Evolutionary conservation across 2,797 vertebrate genomes (phyloP), one percentile per base, ranked within the genome.

Genomic region (Centropyge bicolor): DNA sequence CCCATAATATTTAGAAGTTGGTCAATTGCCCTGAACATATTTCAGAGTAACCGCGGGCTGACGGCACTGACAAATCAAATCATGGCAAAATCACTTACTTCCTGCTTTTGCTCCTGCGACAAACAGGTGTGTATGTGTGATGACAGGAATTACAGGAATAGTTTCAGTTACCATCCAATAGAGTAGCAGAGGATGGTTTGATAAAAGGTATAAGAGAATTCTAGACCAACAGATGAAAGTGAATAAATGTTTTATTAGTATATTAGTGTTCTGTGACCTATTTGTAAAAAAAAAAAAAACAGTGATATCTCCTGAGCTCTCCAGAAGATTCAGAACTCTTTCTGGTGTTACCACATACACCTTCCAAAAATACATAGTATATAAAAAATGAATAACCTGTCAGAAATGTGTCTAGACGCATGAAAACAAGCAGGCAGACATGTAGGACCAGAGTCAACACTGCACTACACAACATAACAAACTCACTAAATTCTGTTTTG

Each of bases 41-140:
- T 96, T 97, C 95, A 96, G 92, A 96, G 91, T 91, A 91, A 61
- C 96, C 93, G 85, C 90, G 87, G 93, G 95, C 96, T 24, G 31
- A 94, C 94, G 94, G 94, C 94, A 95, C 94, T 95, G 95, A 96
- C 96, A 97, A 97, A 96, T 97, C 95, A 95, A 97, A 96, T 97
- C 95, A 96, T 86, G 90, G 94, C 94, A 92, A 96, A 96, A 96
- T 96, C 94, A 95, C 95, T 96, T 96, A 95, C 95, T 95, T 95
- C 94, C 94, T 69, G 49, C n/a, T 45, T 48, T 43, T 55, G 55
- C 52, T 94, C 93, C 95, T 24, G 27, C 60, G 66, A 24, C 27
- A 27, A 49, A 10, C 1, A 16, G 45, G 45, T 57, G 7, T 48
- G 36, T 76, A 11, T 45, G 19, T 46, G 48, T 78, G 20, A 8